Conservation (phyloP, 2,797 vertebrate genomes). For the Mionectes olivaceus region DNA sequence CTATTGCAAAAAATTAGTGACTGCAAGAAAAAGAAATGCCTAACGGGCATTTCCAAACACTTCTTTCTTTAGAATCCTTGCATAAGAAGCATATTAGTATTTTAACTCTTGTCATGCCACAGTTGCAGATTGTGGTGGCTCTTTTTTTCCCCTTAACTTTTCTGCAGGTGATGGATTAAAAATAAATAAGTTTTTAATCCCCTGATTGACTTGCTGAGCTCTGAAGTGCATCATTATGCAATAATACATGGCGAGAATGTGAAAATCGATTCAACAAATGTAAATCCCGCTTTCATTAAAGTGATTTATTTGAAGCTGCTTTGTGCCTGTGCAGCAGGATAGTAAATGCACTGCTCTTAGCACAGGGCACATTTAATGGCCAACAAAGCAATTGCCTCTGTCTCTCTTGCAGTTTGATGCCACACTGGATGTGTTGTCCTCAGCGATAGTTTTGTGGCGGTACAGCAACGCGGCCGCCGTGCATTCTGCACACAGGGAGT, state of each 20-base stretch:
- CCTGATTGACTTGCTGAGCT: neutral
- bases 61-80: neutral
- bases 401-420: slow-evolving; percentile 91
- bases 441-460: slow-evolving; percentile 97
- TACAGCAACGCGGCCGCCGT: slow-evolving; percentile 96
- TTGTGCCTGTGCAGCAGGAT: neutral
- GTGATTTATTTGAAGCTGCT: neutral
- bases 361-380: neutral
- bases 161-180: neutral
- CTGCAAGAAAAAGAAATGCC: neutral
- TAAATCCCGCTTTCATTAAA: slow-evolving; percentile 2
- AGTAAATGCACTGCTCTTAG: neutral
- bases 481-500: slow-evolving; percentile 95
- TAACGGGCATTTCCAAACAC: neutral
- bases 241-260: neutral
- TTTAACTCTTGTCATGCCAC: neutral
- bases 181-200: neutral
- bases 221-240: neutral
- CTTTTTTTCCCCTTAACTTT: neutral
- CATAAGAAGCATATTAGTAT: neutral
- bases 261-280: neutral
- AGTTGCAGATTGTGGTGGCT: neutral
- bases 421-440: slow-evolving; percentile 92
- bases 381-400: neutral
- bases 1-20: neutral